Base-by-base conservation (phyloP, 2,888 invertebrate species). In the Hesperia comma region DNA sequence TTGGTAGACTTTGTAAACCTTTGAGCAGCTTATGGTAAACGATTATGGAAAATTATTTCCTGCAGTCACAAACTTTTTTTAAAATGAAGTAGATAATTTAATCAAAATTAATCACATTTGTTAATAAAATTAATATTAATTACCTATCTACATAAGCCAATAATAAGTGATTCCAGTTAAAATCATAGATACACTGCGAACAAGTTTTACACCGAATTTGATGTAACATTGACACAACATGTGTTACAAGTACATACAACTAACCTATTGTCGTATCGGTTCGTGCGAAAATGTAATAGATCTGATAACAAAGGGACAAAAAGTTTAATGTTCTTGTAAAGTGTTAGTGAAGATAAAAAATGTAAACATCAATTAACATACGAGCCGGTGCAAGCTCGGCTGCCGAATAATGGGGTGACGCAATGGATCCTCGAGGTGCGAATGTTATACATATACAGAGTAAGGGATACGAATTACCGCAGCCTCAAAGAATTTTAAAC, bases 341-440 rank as follows among this genome's bases (percentile, higher is more conserved):
- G 17, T 33, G 10, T 32, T 21, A 32, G 17, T 10, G 32, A 33
- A 12, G 49, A 41, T 33, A 60, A 60, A 60, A 60, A 60, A 17
- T 60, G 33, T 33, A 49, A 60, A 49, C 49, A 33, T 33, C 46
- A 49, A 49, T 60, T 60, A 60, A 43, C 60, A 60, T 60, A 60
- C 60, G 4, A 49, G 49, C 17, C 4, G 33, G 12, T n/a, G 15
- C 19, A 33, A 33, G 32, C 49, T 60, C 12, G 49, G 8, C 6
- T 14, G 51, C 21, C 21, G 51, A n/a, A 58, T 58, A 46, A 46
- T 46, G 26, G 15, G 41, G 46, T 58, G 58, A 58, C 58, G 46
- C 43, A 43, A 58, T 6, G 15, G n/a, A 6, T 46, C 7, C 12
- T 7, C 17, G 17, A 37, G 10, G 8, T 37, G 37, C 37, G 37